These are phyloP conservation scores for Drosophila sulfurigaster DNA, from an alignment of 1,140 invertebrate species.

Conservation along the genomic window DNA sequence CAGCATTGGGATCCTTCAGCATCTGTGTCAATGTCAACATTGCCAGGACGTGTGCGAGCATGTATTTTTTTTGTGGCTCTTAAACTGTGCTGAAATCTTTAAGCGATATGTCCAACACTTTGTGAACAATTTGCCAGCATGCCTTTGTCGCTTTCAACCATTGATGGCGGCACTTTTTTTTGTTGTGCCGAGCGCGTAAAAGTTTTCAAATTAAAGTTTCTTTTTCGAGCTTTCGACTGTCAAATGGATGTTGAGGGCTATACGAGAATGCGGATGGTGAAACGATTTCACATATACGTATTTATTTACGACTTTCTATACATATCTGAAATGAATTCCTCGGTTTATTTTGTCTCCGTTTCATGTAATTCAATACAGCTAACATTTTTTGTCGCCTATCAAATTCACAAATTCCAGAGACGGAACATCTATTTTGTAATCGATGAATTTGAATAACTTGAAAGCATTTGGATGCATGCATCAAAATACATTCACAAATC, in stretches of 20 bases:
- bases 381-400: neutral
- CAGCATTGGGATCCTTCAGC: slow-evolving; percentile 41
- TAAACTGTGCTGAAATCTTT: slow-evolving; percentile 61
- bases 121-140: slow-evolving; percentile 71
- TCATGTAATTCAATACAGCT: neutral
- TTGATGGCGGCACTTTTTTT: slow-evolving; percentile 46
- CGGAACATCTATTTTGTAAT: slow-evolving; percentile 9
- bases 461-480: neutral
- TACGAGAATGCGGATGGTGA: slow-evolving; percentile 24
- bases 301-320: neutral
- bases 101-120: slow-evolving; percentile 75
- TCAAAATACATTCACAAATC: slow-evolving; percentile 14
- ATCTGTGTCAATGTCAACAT: slow-evolving; percentile 80
- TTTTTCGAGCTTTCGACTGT: slow-evolving; percentile 59
- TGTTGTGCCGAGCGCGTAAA: slow-evolving; percentile 52
- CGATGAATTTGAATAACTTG: slow-evolving; percentile 1
- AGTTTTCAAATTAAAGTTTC: slow-evolving; percentile 78
- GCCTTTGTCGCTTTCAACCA: slow-evolving; percentile 54
- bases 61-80: slow-evolving; percentile 54
- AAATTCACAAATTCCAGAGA: slow-evolving; percentile 8
- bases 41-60: slow-evolving; percentile 56
- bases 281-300: neutral
- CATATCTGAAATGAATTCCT: neutral
- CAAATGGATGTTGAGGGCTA: slow-evolving; percentile 53
- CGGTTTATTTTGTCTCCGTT: neutral